phyloP scores from a whole-genome alignment of 1,140 invertebrate genomes.

The fruit fly (Drosophila melanogaster) region Release_6_plus_ISO1_MT NT_033777.3:11043001-11043500 shows the following conservation, averaged over 20 bases:
- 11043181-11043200: conserved; percentile 49
- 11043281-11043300: conserved; percentile 81
- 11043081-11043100: conserved; percentile 26
- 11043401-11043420: not conserved
- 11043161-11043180: conserved; percentile 23
- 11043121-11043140: conserved; percentile 81
- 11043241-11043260: conserved; percentile 77
- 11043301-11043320: conserved; percentile 79
- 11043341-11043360: conserved; percentile 36
- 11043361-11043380: conserved; percentile 50
- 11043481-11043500: conserved; percentile 71
- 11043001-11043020: conserved; percentile 65
- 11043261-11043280: conserved; percentile 82
- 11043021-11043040: conserved; percentile 78
- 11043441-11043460: conserved; percentile 77
- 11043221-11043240: conserved; percentile 60
- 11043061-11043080: conserved; percentile 51
- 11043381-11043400: conserved; percentile 28
- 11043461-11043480: conserved; percentile 80
- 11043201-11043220: conserved; percentile 4
- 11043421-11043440: conserved; percentile 28
- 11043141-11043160: conserved; percentile 78
- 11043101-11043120: conserved; percentile 60
- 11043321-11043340: conserved; percentile 57
- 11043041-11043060: conserved; percentile 77